phyloP scores from a whole-genome alignment of 53 echinoderm and acorn worm genomes.

The Holothuria leucospilota region DNA sequence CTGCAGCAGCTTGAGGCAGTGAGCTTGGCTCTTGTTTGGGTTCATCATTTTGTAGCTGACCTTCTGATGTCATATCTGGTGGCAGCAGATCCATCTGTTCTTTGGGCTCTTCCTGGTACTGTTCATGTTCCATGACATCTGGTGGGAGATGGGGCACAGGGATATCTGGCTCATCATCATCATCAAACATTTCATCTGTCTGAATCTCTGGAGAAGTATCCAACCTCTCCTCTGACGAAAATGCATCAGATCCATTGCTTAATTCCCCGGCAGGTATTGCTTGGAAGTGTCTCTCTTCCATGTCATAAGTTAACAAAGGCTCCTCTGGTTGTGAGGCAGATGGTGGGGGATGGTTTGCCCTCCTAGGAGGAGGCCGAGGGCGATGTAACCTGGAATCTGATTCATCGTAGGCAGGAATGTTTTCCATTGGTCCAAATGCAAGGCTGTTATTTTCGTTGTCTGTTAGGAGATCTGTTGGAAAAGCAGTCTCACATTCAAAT shows the following conservation, averaged over 20 bases:
- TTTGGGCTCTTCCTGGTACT: conserved; percentile 7
- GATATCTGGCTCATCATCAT: background rate
- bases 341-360: background rate
- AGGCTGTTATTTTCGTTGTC: conserved; percentile 46
- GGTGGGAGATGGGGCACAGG: background rate
- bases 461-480: conserved; percentile 25
- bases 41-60: background rate
- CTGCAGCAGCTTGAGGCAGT: conserved; percentile 75
- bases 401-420: conserved; percentile 29
- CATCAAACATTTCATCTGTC: conserved; percentile 13
- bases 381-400: conserved; percentile 14
- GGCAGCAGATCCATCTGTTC: background rate
- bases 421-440: conserved; percentile 41
- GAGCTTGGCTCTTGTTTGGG: conserved; percentile 4
- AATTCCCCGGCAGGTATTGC: conserved; percentile 11
- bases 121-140: conserved; percentile 31
- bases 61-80: background rate
- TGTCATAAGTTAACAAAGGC: conserved; percentile 11
- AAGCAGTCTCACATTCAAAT: background rate
- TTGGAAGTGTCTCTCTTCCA: conserved; percentile 26
- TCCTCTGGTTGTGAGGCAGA: background rate
- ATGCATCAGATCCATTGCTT: conserved; percentile 12
- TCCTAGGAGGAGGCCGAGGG: background rate
- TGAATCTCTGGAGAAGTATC: conserved; percentile 25
- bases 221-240: conserved; percentile 21